Evolutionary conservation across 2,113 vertebrate genomes (phyloP), one percentile per base, ranked within the genome.

Genomic region (Indicator indicator): DNA sequence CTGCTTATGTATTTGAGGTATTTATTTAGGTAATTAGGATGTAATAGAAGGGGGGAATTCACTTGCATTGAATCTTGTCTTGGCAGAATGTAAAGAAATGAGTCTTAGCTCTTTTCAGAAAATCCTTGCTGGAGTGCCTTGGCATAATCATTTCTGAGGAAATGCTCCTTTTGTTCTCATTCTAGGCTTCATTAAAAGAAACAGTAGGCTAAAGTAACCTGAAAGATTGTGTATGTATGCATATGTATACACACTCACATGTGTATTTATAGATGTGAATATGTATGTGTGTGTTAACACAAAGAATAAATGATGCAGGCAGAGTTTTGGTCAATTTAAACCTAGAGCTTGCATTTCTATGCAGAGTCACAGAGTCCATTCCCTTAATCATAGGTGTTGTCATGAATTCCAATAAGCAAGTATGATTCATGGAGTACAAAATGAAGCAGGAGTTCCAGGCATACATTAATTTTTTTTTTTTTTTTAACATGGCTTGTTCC

Each of bases 401-500:
- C 86, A 44, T 88, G 91, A 96, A 92, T 92, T 95, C 85, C 60
- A 93, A 92, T 84, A 60, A 90, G 78, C 74, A 70, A 52, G 63
- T 92, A 62, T 96, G 95, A 88, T 95, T 97, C 75, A 87, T 20
- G 90, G 77, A 84, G 77, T 79, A 90, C 87, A 56, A 93, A 96
- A 90, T 46, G 94, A 96, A 92, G 86, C 85, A 89, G 74, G 86
- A 93, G 21, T 96, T 97, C 79, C 90, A 77, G 64, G 95, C 95
- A 67, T 65, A 83, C 19, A 21, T 95, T 58, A 96, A 94, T 96
- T 96, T 95, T 93, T 96, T 71, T 59, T 69, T 96, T 92, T 97
- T 96, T 95, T 62, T 96, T 97, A 97, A 67, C 79, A 56, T 86
- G 60, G 30, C 81, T 80, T 86, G 33, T 84, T 95, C 64, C 93